phyloP scores from a whole-genome alignment of 2,888 invertebrate genomes.

The Agriopis leucophaearia region DNA sequence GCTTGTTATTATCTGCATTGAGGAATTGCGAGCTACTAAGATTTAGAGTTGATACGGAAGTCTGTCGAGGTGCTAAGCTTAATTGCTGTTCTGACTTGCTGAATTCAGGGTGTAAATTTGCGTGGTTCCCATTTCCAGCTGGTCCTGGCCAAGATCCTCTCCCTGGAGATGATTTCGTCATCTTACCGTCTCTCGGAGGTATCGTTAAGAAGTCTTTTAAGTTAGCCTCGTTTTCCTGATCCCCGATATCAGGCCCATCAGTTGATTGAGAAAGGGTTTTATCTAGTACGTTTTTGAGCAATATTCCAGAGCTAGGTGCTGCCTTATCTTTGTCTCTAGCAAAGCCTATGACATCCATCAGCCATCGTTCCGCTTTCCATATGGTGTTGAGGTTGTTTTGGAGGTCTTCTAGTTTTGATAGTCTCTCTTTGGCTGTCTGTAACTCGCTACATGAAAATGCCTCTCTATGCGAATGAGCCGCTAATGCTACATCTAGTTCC shows the following conservation, averaged over 20 bases:
- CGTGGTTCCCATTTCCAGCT: slow-evolving; percentile 84
- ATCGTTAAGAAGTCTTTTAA: slow-evolving; percentile 87
- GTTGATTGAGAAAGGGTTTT: slow-evolving; percentile 64
- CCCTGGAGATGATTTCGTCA: slow-evolving; percentile 91
- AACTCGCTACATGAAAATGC: slow-evolving; percentile 97
- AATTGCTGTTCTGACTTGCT: slow-evolving; percentile 94
- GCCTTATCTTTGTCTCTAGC: slow-evolving; percentile 91
- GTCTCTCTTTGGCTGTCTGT: slow-evolving; percentile 93
- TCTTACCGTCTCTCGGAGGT: slow-evolving; percentile 90
- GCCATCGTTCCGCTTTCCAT: slow-evolving; percentile 98
- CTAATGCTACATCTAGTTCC: slow-evolving; percentile 96
- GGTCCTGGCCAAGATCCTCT: slow-evolving; percentile 96
- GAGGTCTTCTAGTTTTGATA: slow-evolving; percentile 93
- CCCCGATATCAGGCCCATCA: slow-evolving; percentile 69
- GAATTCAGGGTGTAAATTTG: slow-evolving; percentile 89
- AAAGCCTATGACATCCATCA: slow-evolving; percentile 97
- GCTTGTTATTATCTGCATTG: slow-evolving; percentile 77
- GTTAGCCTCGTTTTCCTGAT: slow-evolving; percentile 80
- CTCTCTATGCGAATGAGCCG: slow-evolving; percentile 97
- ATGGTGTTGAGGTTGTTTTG: slow-evolving; percentile 94
- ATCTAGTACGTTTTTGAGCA: slow-evolving; percentile 77
- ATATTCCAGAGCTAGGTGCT: slow-evolving; percentile 77
- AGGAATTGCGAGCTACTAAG: slow-evolving; percentile 85
- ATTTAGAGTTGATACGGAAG: slow-evolving; percentile 82
- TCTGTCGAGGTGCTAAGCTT: slow-evolving; percentile 83